phyloP scores from a whole-genome alignment of 1,140 invertebrate genomes.

The Drosophila ficusphila region DNA sequence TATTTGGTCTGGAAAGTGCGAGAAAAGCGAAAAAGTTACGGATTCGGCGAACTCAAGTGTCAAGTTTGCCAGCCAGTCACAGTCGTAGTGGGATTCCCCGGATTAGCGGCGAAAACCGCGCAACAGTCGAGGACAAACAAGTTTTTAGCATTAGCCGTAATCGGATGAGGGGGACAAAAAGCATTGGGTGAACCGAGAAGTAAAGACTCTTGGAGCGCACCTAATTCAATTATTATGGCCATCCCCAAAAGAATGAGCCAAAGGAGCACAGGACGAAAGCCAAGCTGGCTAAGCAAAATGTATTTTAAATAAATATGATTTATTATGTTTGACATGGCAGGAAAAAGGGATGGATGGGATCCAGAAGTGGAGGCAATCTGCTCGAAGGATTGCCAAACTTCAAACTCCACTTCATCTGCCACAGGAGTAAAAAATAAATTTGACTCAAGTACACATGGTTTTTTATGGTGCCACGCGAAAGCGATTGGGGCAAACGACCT shows the following conservation, averaged over 20 bases:
- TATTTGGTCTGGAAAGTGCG: not conserved
- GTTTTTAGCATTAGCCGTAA: constrained; percentile 49
- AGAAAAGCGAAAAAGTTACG: constrained; percentile 24
- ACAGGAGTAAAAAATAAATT: constrained; percentile 52
- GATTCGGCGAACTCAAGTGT: constrained; percentile 29
- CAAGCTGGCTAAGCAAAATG: constrained; percentile 33
- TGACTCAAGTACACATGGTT: constrained; percentile 62
- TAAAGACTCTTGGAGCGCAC: constrained; percentile 27
- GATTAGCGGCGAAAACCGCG: constrained; percentile 40
- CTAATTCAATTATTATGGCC: constrained; percentile 78
- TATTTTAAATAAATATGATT: constrained; percentile 82
- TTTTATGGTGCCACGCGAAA: constrained; percentile 47
- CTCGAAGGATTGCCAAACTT: constrained; percentile 59
- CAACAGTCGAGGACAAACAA: constrained; percentile 44
- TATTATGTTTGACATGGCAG: constrained; percentile 73
- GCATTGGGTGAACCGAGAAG: not conserved
- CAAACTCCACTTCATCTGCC: constrained; percentile 43
- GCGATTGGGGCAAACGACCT: constrained; percentile 12
- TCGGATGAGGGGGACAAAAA: constrained; percentile 25
- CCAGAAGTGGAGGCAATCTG: constrained; percentile 45
- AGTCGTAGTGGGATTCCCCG: constrained; percentile 21
- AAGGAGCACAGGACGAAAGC: not conserved
- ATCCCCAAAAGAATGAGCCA: not conserved
- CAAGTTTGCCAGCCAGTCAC: constrained; percentile 38
- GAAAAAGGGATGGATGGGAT: not conserved